phyloP scores from a whole-genome alignment of 2,888 invertebrate species.

The Leptura quadrifasciata region DNA sequence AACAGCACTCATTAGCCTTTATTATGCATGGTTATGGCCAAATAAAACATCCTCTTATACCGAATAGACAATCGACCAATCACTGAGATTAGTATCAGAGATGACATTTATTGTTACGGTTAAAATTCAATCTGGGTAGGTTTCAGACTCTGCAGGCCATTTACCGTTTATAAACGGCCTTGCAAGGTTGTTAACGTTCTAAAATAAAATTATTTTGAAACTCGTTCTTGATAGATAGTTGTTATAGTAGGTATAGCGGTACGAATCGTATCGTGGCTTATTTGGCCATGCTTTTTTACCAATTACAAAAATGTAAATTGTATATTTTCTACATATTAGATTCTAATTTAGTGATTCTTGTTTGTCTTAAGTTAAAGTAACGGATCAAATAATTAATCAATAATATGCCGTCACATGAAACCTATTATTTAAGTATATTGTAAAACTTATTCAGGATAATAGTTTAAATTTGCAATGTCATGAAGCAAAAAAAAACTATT shows the following conservation, averaged over 20 bases:
- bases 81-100: slow-evolving; percentile 31
- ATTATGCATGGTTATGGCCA: slow-evolving; percentile 5
- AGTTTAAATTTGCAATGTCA: too few relatives aligned
- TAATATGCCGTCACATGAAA: too few relatives aligned
- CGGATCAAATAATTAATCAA: too few relatives aligned
- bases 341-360: neutral
- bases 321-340: neutral
- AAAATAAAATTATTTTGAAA: slow-evolving; percentile 24
- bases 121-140: slow-evolving; percentile 30
- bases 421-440: too few relatives aligned
- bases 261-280: neutral
- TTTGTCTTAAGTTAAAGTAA: too few relatives aligned
- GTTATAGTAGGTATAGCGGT: neutral
- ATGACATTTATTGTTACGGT: slow-evolving; percentile 40
- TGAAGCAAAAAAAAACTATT: too few relatives aligned
- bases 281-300: neutral
- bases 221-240: neutral
- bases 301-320: neutral
- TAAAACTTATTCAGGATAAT: too few relatives aligned
- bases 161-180: slow-evolving; percentile 45
- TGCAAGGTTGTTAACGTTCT: slow-evolving; percentile 49
- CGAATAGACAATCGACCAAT: slow-evolving; percentile 20
- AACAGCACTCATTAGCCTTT: slow-evolving; percentile 9
- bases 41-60: slow-evolving; percentile 23
- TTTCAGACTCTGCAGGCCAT: slow-evolving; percentile 37